These are phyloP conservation scores for Meta bourneti DNA, from an alignment of 2,888 invertebrate species.

Conservation along the genomic window DNA sequence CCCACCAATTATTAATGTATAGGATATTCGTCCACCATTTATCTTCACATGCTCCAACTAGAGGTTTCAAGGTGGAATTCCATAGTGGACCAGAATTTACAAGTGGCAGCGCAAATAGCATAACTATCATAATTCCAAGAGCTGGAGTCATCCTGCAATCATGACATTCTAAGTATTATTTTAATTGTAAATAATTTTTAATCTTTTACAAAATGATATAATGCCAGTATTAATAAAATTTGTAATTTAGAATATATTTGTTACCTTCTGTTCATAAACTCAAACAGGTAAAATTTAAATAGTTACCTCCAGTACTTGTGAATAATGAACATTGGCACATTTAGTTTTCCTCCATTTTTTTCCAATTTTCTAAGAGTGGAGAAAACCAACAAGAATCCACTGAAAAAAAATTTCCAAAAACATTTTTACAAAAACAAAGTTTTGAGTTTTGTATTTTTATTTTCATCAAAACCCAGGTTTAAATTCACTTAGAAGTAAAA, in stretches of 20 bases:
- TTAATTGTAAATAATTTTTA: no score
- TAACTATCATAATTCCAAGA: slow-evolving; percentile 61
- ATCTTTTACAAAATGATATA: no score
- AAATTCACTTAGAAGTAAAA: not conserved
- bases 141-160: slow-evolving; percentile 73
- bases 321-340: slow-evolving; percentile 67
- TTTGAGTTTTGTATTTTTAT: no score
- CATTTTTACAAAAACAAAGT: no score
- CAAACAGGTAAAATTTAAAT: not conserved
- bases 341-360: slow-evolving; percentile 78
- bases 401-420: slow-evolving; percentile 77
- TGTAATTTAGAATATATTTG: no score
- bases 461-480: not conserved
- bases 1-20: slow-evolving; percentile 76
- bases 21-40: slow-evolving; percentile 77
- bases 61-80: slow-evolving; percentile 70
- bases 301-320: slow-evolving; percentile 76
- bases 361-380: slow-evolving; percentile 80
- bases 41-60: slow-evolving; percentile 48
- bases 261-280: no score
- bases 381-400: slow-evolving; percentile 81
- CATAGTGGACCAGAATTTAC: slow-evolving; percentile 76
- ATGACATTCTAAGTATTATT: not conserved
- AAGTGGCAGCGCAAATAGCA: slow-evolving; percentile 71
- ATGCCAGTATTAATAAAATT: no score